Evolutionary conservation across 2,888 invertebrate species (phyloP).

Genomic region (Bombyx huttoni): DNA sequence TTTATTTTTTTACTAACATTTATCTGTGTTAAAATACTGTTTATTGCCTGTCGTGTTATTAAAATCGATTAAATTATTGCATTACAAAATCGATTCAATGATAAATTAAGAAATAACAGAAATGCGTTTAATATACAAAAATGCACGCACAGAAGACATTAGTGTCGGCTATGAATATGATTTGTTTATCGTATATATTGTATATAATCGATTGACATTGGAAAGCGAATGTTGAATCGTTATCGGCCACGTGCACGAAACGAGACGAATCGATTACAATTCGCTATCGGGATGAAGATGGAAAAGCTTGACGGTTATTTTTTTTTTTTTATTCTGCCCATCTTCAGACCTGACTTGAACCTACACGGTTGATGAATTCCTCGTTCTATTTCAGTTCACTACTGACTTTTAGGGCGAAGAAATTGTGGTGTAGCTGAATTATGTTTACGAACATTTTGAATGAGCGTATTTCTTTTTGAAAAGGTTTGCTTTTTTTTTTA

Average conservation of each 20-base stretch:
- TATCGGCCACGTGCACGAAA: conserved; percentile 17
- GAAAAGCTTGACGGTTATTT: background rate
- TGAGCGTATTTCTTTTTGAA: too few relatives aligned
- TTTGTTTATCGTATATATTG: background rate
- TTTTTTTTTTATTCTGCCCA: background rate
- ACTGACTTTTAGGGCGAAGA: too few relatives aligned
- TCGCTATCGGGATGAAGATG: conserved; percentile 5
- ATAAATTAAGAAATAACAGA: background rate
- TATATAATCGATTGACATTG: conserved; percentile 9
- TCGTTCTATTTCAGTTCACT: too few relatives aligned
- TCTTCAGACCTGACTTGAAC: background rate
- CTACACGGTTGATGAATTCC: too few relatives aligned
- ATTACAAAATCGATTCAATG: too few relatives aligned
- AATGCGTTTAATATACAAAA: background rate
- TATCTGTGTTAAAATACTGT: too few relatives aligned
- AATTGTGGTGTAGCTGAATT: too few relatives aligned
- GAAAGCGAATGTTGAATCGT: conserved; percentile 15
- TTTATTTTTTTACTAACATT: too few relatives aligned
- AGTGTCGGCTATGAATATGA: background rate
- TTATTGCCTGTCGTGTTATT: too few relatives aligned
- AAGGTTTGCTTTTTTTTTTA: too few relatives aligned
- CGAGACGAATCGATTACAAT: conserved; percentile 18
- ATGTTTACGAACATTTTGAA: too few relatives aligned
- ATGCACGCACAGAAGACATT: background rate
- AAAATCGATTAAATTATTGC: too few relatives aligned